Base-by-base conservation (phyloP, 2,888 invertebrate species). In the Gandaritis pyraliata region DNA sequence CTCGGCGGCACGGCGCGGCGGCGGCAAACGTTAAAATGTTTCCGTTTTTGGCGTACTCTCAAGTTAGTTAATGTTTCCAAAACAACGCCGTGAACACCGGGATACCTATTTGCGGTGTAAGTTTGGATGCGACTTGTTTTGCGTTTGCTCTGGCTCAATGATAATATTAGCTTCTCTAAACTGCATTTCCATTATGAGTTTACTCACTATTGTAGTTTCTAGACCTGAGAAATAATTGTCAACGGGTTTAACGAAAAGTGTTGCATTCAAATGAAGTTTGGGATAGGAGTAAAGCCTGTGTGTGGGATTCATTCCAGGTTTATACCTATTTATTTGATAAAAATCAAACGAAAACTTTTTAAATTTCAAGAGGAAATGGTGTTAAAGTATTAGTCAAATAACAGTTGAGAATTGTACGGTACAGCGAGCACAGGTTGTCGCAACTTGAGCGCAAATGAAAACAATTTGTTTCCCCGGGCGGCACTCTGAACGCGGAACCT, bases 21-120 rank as follows among this genome's bases (percentile, higher is more conserved):
- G 68, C 79, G 75, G 75, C 74, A 68, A 78, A 82, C 81, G 81
- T 78, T 86, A 86, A 88, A 90, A 88, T 84, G 88, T 81, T 86
- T 86, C 86, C 87, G 85, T 84, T 90, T 90, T 89, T 89, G 91
- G 91, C 91, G 81, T 81, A 73, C 88, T 84, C 85, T 88, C 90
- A 90, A 91, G 80, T 88, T 86, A 86, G 88, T 90, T 90, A 90
- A 91, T 90, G 88, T 86, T 87, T 78, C 81, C 84, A 86, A 87
- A 90, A 90, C 89, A 89, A 86, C 83, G 70, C 76, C 73, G 83
- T 71, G 80, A 85, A 87, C 84, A 86, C 71, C 65, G 76, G 73
- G 64, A 74, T 77, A 78, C 78, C 80, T 79, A 82, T 82, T 81
- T 81, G 82, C 63, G 83, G 83, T 68, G 60, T 61, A 67, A 85